Conservation (phyloP, 2,888 invertebrate genomes). For the Priocnemis perturbator region DNA sequence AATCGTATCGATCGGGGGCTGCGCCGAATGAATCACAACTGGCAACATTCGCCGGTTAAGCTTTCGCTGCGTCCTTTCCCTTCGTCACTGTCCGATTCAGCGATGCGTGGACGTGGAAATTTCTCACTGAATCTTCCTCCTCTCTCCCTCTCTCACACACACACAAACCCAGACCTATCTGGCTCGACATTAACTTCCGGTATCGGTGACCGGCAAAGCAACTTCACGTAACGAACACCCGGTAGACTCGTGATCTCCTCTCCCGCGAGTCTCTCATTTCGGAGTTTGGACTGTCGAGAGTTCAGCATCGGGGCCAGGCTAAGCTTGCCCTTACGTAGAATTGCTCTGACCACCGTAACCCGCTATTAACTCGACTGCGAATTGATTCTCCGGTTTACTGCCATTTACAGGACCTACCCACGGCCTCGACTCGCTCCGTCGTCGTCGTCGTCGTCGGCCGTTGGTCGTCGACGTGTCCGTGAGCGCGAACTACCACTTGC, state of each 20-base stretch:
- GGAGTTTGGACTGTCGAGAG: constrained; percentile 38
- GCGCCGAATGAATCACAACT: no score
- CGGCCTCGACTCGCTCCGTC: not conserved
- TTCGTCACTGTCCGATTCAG: no score
- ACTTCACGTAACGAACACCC: constrained; percentile 42
- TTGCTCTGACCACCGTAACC: constrained; percentile 58
- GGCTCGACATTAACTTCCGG: constrained; percentile 30
- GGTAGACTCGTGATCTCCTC: constrained; percentile 34
- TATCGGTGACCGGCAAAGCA: constrained; percentile 29
- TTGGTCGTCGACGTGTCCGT: constrained; percentile 5
- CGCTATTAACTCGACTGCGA: constrained; percentile 62
- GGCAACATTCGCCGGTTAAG: no score
- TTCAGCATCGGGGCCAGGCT: constrained; percentile 36
- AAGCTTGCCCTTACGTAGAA: constrained; percentile 48
- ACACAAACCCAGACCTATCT: no score
- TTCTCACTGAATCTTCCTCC: not conserved
- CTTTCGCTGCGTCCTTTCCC: no score
- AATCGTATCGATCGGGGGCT: no score
- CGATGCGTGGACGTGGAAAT: no score
- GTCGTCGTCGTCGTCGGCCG: no score
- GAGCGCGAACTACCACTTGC: no score
- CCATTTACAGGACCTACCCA: constrained; percentile 47
- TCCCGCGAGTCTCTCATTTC: constrained; percentile 37
- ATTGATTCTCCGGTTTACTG: constrained; percentile 62
- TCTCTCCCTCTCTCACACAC: constrained; percentile 40